These are phyloP conservation scores for Oscheius sp. DNA, from an alignment of 2,888 invertebrate species.

Conservation along the genomic window DNA sequence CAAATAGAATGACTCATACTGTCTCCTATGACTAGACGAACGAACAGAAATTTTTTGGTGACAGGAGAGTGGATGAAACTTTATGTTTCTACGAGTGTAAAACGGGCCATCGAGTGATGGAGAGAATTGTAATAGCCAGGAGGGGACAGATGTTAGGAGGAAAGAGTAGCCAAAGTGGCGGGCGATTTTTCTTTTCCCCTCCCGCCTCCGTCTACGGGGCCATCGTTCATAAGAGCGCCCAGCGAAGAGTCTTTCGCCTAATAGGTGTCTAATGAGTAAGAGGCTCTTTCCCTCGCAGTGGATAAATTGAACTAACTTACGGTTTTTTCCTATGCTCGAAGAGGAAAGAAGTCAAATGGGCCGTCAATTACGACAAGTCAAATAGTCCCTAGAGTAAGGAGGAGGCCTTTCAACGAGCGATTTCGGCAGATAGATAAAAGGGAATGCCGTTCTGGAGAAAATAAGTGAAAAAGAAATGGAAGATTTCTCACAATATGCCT, in stretches of 20 bases:
- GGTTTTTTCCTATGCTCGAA: too few species aligned
- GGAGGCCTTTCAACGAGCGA: constrained; percentile 5
- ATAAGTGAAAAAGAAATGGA: not conserved
- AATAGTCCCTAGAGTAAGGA: not conserved
- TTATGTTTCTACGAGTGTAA: constrained; percentile 13
- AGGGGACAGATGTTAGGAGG: not conserved
- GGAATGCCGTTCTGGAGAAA: not conserved
- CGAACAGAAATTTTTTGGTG: not conserved
- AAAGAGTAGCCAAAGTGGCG: constrained; percentile 27
- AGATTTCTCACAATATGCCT: too few species aligned
- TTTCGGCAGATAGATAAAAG: not conserved
- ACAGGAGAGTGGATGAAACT: not conserved
- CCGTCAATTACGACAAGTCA: constrained; percentile 10
- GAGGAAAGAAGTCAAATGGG: constrained; percentile 1
- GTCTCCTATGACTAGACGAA: not conserved
- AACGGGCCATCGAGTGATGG: constrained; percentile 12
- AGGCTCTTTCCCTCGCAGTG: not conserved
- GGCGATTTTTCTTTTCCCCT: constrained; percentile 26
- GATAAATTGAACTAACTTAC: constrained; percentile 1
- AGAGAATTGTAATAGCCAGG: constrained; percentile 16
- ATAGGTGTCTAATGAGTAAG: constrained; percentile 31
- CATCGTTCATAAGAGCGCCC: constrained; percentile 22
- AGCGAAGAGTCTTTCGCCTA: not conserved
- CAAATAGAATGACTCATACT: constrained; percentile 25
- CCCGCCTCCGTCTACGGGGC: too few species aligned